These are phyloP conservation scores for Ophiothrix spiculata DNA, from an alignment of 35 echinoderm and acorn worm species.

Conservation along the genomic window DNA sequence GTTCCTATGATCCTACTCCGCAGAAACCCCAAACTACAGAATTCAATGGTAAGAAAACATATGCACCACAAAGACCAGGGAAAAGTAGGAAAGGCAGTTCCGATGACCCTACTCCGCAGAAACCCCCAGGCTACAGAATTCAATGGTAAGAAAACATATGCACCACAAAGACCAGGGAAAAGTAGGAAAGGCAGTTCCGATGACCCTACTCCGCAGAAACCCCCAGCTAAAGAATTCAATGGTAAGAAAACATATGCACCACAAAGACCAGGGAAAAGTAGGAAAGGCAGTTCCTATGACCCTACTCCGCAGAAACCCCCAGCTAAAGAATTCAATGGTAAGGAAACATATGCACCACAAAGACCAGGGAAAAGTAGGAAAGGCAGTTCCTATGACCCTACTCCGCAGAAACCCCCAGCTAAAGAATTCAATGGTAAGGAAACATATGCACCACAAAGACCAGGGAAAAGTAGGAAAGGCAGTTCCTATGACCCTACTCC, in stretches of 20 bases:
- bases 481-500: constrained; percentile 32
- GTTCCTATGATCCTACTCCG: too few species aligned
- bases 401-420: constrained; percentile 4
- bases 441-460: not conserved
- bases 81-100: constrained; percentile 4
- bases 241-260: not conserved
- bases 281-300: constrained; percentile 31
- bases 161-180: not conserved
- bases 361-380: constrained; percentile 10
- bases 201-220: constrained; percentile 25
- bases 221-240: too few species aligned
- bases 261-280: not conserved
- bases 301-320: constrained; percentile 12
- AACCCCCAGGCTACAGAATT: too few species aligned
- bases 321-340: too few species aligned
- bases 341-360: constrained; percentile 5
- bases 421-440: too few species aligned
- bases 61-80: not conserved
- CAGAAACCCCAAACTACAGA: too few species aligned
- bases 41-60: constrained; percentile 7
- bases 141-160: not conserved
- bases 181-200: constrained; percentile 12
- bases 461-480: constrained; percentile 9
- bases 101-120: constrained; percentile 26
- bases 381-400: constrained; percentile 27